Percentiles rank a stretch among this genome's conserved stretches.
Conservation (phyloP, 2,797 vertebrate species). For the Neosilurus mollespiculum region DNA sequence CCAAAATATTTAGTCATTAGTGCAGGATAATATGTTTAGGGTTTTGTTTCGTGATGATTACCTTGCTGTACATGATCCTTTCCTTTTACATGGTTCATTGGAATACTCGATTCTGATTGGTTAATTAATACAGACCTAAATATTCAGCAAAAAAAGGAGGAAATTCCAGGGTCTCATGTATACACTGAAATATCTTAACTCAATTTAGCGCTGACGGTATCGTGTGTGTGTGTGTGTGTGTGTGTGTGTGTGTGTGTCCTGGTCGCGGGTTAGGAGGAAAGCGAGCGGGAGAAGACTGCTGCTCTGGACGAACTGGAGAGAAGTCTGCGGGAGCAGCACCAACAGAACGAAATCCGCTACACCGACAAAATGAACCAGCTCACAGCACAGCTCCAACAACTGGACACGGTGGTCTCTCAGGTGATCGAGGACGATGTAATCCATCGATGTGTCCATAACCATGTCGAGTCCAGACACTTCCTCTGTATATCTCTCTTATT, state of each 20-base stretch:
- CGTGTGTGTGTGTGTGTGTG: slow-evolving; percentile 30
- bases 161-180: too few relatives aligned
- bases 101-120: too few relatives aligned
- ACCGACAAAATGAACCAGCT: slow-evolving; percentile 74
- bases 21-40: too few relatives aligned
- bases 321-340: slow-evolving; percentile 65
- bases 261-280: slow-evolving; percentile 70
- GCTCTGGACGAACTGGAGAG: slow-evolving; percentile 68
- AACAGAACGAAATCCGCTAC: slow-evolving; percentile 67
- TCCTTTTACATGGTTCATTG: too few relatives aligned
- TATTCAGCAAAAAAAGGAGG: too few relatives aligned
- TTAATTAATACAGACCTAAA: too few relatives aligned
- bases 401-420: slow-evolving; percentile 74
- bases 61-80: too few relatives aligned
- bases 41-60: too few relatives aligned
- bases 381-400: slow-evolving; percentile 77
- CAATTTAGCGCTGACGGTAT: too few relatives aligned
- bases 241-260: slow-evolving; percentile 18
- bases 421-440: slow-evolving; percentile 60
- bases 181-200: too few relatives aligned
- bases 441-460: neutral
- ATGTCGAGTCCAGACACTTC: neutral
- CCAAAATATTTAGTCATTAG: too few relatives aligned
- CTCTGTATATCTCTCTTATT: neutral
- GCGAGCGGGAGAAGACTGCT: slow-evolving; percentile 72